These are phyloP conservation scores for Turritopsis rubra DNA, from an alignment of 30 jellyfish, hydroid and myxozoan genomes.

Conservation along the genomic window DNA sequence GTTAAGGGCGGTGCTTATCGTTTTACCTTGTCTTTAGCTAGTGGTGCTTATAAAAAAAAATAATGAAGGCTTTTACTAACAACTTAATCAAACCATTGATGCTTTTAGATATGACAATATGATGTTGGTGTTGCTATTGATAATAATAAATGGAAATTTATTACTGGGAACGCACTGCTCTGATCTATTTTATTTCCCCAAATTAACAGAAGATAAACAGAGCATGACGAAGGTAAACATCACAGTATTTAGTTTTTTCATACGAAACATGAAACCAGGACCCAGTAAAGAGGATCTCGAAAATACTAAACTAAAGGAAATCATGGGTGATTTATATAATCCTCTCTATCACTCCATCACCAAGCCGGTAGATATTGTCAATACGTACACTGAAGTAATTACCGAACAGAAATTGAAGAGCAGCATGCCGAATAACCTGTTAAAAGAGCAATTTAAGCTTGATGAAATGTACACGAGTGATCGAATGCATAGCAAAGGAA, in stretches of 20 bases:
- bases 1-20: no score
- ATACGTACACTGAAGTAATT: background rate
- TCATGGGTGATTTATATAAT: background rate
- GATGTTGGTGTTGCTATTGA: background rate
- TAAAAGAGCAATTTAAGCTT: background rate
- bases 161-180: background rate
- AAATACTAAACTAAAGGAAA: background rate
- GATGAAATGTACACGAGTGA: background rate
- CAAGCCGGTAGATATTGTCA: background rate
- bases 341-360: conserved; percentile 14
- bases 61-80: no score
- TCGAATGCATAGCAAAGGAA: background rate
- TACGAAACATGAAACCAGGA: background rate
- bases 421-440: background rate
- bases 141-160: background rate
- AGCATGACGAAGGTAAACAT: background rate
- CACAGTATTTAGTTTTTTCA: background rate
- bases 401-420: background rate
- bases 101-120: background rate
- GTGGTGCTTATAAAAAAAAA: no score
- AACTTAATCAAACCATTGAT: no score
- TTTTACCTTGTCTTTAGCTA: no score
- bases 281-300: background rate
- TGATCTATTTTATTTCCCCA: background rate
- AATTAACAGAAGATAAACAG: background rate